Evolutionary conservation across 2,113 vertebrate species (phyloP).

Genomic region (Daphoenositta chrysoptera): DNA sequence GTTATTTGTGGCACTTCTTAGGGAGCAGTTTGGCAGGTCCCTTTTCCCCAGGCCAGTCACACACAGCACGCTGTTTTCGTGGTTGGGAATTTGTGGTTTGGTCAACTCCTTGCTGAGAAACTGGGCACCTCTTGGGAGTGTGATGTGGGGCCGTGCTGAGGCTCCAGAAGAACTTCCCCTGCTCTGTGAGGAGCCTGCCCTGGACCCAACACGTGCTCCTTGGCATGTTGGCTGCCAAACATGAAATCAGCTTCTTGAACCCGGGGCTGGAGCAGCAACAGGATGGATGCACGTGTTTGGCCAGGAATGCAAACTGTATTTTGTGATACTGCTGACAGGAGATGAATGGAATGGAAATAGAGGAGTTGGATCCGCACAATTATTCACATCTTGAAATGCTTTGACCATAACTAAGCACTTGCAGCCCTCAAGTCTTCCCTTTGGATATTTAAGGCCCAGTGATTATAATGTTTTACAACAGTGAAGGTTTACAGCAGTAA

Average conservation of each 20-base stretch:
- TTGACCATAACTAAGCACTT: not conserved
- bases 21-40: not conserved
- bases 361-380: not conserved
- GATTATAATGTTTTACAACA: not conserved
- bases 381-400: not conserved
- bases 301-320: not conserved
- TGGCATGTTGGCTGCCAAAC: not conserved
- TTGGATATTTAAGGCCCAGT: not conserved
- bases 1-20: not conserved
- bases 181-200: not conserved
- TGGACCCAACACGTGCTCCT: accelerated
- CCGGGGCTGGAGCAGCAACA: not conserved
- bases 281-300: not conserved
- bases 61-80: not conserved
- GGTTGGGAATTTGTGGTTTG: not conserved
- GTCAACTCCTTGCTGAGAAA: not conserved
- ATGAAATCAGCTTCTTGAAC: not conserved
- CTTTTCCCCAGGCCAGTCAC: not conserved
- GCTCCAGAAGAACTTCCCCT: not conserved
- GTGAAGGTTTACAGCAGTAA: not conserved
- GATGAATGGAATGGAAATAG: not conserved
- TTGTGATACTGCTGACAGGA: not conserved
- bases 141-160: not conserved
- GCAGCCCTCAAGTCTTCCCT: not conserved
- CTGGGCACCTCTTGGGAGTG: not conserved